Evolutionary conservation across 2,797 vertebrate genomes (phyloP), one percentile per base, ranked within the genome.

Genomic region (Columba guinea): DNA sequence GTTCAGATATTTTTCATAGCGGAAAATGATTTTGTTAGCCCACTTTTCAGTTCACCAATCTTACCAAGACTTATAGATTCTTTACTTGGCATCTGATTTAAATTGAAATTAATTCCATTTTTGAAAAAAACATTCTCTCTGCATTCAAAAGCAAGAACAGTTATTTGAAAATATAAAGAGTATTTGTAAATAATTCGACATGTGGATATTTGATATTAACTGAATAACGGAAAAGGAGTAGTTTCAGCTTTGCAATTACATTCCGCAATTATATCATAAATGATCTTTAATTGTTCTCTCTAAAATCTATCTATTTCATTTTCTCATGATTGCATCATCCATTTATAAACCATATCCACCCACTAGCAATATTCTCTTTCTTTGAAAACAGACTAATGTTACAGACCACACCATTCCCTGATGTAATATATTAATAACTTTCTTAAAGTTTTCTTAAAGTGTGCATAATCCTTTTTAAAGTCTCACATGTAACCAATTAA

Each of bases 231-330:
- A 84, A 89, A 80, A 84, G 16, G 81, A 86, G 39, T 68, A 68
- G 13, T 24, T 86, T 67, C 60, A 71, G 22, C 4, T 22, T 30
- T 87, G 14, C 53, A 69, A 84, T 84, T 73, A 27, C 64, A 26
- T 89, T 91, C 39, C 92, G 24, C 52, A 83, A 24, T 80, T 87
- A 74, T 65, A 21, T 71, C 18, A 78, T 71, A 81, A 67, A 51
- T 23, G 3, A 51, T 70, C 39, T 74, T 89, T 90, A 84, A 71
- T 87, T 94, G 11, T 91, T 94, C 20, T 46, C 23, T 93, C 65
- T 94, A 74, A 97, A 85, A 87, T 75, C 63, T 73, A 87, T 75
- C 63, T 73, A 37, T 85, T 52, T 94, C 80, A 94, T 94, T 93
- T 91, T 92, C 39, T 97, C 48, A 62, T 65, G 4, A 91, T 90